Base-by-base conservation (phyloP, 2,888 invertebrate species). In the Stratiomys singularior region DNA sequence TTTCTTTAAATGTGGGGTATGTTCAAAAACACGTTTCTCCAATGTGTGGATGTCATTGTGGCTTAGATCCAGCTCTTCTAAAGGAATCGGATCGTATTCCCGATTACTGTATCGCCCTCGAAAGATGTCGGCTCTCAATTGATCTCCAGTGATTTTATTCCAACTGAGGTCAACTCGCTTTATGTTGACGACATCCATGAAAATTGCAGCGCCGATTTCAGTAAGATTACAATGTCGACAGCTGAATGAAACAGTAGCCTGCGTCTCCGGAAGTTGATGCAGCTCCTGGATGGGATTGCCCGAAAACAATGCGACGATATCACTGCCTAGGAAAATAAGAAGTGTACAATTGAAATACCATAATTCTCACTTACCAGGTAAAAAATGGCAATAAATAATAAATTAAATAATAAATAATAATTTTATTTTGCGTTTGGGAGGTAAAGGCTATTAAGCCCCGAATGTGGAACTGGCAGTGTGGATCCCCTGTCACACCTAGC, bases 21-120 rank as follows among this genome's bases (percentile, higher is more conserved):
- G 90, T 83, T 91, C 89, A 83, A 93, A 93, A 47, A 92, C 83
- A 74, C 90, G 89, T 80, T 88, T 87, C 82, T 91, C 90, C 81
- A 93, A 83, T 2, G 90, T 90, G 82, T 90, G 90, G 76, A 93
- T 90, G 82, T 89, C 84, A 84, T 93, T 93, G 84, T 90, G 89
- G 21, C 91, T 90, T 52, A 93, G 86, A 83, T 91, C 90, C 30
- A 93, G 84, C 13, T 90, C 89, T 82, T 90, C 89, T 77, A 93
- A 81, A 0, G 88, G 88, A 56, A 93, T 90, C 69, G 89, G 89
- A 79, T 89, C 89, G 85, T 90, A 92, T 23, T 86, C 86, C 1
- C 88, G 88, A 76, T 88, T 86, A 79, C 88, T 89, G 84, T 91
- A 92, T 0, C 90, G 90, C 0, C 93, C 93, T 82, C 91, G 90